Conservation (phyloP, 2,888 invertebrate species). For the Cinara cedri region DNA sequence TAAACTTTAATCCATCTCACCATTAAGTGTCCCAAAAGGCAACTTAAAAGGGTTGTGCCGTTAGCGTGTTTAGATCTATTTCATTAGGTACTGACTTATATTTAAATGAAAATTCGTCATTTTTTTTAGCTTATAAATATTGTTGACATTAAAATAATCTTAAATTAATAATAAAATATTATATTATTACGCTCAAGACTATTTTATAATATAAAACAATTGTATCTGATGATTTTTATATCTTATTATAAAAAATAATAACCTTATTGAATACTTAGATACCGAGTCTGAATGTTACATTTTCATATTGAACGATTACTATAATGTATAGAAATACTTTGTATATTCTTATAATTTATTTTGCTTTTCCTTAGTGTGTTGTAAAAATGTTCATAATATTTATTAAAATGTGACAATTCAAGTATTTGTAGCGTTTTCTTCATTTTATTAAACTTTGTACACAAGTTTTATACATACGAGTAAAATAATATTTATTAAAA, state of each 20-base stretch:
- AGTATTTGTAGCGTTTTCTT: constrained; percentile 4
- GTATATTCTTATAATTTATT: not conserved
- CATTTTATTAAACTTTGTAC: constrained; percentile 12
- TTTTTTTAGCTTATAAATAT: too few species aligned
- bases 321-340: too few species aligned
- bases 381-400: constrained; percentile 16
- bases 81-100: constrained; percentile 20
- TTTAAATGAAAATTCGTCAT: too few species aligned
- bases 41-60: not conserved
- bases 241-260: not conserved
- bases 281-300: not conserved
- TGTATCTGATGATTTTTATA: not conserved
- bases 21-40: not conserved
- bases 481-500: constrained; percentile 18
- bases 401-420: constrained; percentile 17
- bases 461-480: not conserved
- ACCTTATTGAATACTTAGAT: not conserved
- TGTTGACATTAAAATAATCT: too few species aligned
- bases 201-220: too few species aligned
- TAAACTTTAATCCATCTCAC: constrained; percentile 20
- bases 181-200: too few species aligned
- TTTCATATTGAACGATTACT: not conserved
- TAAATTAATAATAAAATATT: too few species aligned
- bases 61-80: constrained; percentile 19
- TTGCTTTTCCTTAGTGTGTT: constrained; percentile 1